Conservation (phyloP, 2,113 vertebrate genomes). For the Cnemophilus loriae region DNA sequence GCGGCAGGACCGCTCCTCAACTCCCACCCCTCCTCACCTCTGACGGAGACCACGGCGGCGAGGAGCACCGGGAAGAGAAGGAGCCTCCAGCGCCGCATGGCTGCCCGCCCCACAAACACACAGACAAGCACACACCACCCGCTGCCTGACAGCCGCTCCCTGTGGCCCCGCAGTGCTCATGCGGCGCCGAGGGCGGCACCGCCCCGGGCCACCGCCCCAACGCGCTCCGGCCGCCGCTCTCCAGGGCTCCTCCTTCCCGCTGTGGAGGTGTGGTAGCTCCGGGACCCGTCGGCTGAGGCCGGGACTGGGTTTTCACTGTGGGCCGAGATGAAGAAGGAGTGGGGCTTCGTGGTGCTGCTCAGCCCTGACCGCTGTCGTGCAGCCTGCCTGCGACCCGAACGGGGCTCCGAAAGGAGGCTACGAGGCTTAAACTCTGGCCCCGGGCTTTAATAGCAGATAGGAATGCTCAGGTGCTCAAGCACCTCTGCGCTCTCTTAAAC, state of each 20-base stretch:
- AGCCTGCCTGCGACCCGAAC: neutral
- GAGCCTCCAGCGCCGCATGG: neutral
- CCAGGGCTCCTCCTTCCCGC: neutral
- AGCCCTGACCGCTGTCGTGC: fast-evolving
- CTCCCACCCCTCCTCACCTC: slow-evolving; percentile 1
- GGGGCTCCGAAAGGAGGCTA: neutral
- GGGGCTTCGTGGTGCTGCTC: fast-evolving
- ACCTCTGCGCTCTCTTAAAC: fast-evolving
- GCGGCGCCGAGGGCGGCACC: neutral
- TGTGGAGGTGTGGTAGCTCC: fast-evolving
- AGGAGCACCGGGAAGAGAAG: neutral
- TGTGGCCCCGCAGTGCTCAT: fast-evolving
- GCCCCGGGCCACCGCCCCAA: too few species aligned
- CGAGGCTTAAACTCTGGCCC: fast-evolving
- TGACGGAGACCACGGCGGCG: neutral
- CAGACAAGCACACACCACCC: neutral
- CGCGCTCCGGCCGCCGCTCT: neutral
- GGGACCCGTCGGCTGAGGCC: fast-evolving
- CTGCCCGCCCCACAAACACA: neutral
- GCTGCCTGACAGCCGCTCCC: neutral
- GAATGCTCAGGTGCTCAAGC: fast-evolving
- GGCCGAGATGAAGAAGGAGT: fast-evolving
- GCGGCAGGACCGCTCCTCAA: neutral
- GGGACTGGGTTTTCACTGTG: fast-evolving
- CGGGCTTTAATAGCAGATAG: neutral